A percentile compares a stretch with the other conserved stretches of the same genome.
Evolutionary conservation across 2,797 vertebrate genomes (phyloP).

Genomic region (Poecile montanus): DNA sequence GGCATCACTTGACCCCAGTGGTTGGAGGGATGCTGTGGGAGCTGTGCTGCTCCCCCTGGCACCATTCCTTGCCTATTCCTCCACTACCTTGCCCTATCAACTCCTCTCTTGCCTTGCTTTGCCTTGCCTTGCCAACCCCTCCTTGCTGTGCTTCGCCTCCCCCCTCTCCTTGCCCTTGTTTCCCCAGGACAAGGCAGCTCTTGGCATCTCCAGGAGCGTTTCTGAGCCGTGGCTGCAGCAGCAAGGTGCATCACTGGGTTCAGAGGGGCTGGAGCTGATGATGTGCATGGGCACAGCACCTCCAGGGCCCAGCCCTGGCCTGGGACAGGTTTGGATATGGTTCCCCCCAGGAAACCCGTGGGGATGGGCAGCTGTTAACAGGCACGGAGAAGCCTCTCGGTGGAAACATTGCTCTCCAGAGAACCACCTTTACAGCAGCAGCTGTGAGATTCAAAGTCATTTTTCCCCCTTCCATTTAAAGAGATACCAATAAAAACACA

Average conservation of each 20-base stretch:
- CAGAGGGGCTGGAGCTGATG: too few relatives aligned
- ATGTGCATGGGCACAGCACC: not conserved
- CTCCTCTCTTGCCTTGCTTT: too few relatives aligned
- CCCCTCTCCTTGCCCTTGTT: accelerated
- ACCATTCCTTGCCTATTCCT: not conserved
- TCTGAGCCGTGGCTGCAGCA: not conserved
- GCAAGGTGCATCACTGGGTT: not conserved
- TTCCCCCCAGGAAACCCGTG: not conserved
- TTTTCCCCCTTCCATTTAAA: not conserved
- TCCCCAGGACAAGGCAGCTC: not conserved
- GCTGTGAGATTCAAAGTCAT: not conserved
- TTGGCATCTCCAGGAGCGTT: not conserved
- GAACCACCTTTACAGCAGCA: not conserved
- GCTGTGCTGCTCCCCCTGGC: not conserved
- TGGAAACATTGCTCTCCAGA: not conserved
- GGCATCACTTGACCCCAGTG: not conserved
- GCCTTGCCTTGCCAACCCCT: not conserved
- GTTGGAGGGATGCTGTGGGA: not conserved
- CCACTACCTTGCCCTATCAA: not conserved
- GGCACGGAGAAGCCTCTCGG: not conserved
- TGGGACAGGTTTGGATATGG: not conserved
- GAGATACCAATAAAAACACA: not conserved
- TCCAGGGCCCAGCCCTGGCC: not conserved
- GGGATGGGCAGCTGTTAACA: not conserved
- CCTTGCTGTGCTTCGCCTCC: not conserved